phyloP scores from a whole-genome alignment of 1,140 invertebrate species.

The Drosophila nasuta region DNA sequence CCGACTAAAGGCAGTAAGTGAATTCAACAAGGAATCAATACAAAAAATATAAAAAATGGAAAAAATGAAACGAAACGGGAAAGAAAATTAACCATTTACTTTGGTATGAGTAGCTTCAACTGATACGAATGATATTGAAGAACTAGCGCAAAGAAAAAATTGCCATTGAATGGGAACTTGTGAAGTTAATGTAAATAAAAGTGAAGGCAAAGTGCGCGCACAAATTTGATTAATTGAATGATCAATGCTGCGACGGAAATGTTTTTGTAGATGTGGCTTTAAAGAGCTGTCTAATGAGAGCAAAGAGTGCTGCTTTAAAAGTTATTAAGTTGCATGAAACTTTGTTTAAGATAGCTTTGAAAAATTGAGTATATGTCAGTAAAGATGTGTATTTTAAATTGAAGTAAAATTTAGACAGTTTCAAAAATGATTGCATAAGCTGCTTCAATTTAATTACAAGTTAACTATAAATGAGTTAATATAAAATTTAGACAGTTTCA shows the following conservation, averaged over 20 bases:
- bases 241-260: not conserved
- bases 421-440: too few relatives aligned
- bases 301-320: too few relatives aligned
- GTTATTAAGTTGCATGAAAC: too few relatives aligned
- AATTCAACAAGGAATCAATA: conserved; percentile 8
- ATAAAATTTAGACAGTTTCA: too few relatives aligned
- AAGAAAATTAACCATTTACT: conserved; percentile 37
- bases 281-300: too few relatives aligned
- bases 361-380: too few relatives aligned
- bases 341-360: too few relatives aligned
- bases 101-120: conserved; percentile 10
- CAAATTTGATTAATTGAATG: conserved; percentile 6
- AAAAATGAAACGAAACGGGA: not conserved
- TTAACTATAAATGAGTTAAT: too few relatives aligned
- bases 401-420: too few relatives aligned
- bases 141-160: not conserved
- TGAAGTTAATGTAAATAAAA: not conserved
- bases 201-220: not conserved
- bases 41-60: not conserved
- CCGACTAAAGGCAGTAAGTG: conserved; percentile 4
- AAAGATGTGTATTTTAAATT: too few relatives aligned
- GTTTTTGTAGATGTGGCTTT: too few relatives aligned
- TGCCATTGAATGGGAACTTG: not conserved
- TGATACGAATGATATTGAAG: conserved; percentile 1
- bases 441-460: too few relatives aligned